Conservation (phyloP, 2,113 vertebrate species). For the Cephalopholis sonnerati region DNA sequence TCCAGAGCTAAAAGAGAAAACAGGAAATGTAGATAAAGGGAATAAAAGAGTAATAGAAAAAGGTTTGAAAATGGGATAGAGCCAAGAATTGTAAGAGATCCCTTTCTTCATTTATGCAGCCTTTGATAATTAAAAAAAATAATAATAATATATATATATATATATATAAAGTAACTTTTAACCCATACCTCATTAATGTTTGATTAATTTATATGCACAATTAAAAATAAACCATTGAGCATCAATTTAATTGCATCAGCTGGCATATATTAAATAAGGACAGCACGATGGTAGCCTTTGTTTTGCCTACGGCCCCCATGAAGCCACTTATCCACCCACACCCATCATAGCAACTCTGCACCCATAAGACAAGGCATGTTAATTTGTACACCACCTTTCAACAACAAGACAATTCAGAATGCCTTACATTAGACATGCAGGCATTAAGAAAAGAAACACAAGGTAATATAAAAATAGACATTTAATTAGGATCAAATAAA, state of each 20-base stretch:
- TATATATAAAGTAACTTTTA: neutral
- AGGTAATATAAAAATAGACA: neutral
- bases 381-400: slow-evolving; percentile 1
- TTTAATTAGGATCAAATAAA: neutral
- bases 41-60: neutral
- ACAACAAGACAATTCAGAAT: neutral
- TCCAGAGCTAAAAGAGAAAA: neutral
- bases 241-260: neutral
- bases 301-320: neutral
- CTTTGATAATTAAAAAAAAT: neutral
- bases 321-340: slow-evolving; percentile 17
- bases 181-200: neutral
- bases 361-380: neutral
- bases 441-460: neutral
- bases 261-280: neutral
- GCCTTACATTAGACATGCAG: neutral
- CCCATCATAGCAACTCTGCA: neutral
- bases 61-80: neutral
- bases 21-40: neutral
- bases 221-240: neutral
- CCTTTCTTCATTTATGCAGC: neutral
- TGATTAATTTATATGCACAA: neutral
- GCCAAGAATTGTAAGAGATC: neutral
- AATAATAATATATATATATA: too few relatives aligned
- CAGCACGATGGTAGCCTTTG: neutral